Conservation (phyloP, 2,113 vertebrate genomes). For the Isurus oxyrinchus region DNA sequence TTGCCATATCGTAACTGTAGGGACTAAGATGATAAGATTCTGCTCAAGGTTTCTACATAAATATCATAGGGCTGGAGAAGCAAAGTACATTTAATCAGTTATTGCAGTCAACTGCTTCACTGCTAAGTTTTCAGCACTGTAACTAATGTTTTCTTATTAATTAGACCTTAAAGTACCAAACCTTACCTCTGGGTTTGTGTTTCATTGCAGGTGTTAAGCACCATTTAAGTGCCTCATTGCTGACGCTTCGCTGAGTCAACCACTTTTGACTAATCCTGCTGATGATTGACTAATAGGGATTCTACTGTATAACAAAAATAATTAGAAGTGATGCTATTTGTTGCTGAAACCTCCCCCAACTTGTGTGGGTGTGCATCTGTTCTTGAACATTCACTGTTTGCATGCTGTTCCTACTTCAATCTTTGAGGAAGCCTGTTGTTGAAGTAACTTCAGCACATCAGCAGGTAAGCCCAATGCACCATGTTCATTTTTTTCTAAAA, state of each 20-base stretch:
- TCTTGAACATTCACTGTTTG: not conserved
- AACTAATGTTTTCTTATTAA: not conserved
- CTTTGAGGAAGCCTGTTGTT: not conserved
- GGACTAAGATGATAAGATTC: too few relatives aligned
- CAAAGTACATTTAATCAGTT: not conserved
- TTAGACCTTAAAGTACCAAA: not conserved
- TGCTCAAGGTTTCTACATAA: not conserved
- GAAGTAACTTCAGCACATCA: not conserved
- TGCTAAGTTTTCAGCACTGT: not conserved
- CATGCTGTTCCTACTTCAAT: not conserved
- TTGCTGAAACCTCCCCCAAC: not conserved
- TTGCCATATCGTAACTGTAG: too few relatives aligned
- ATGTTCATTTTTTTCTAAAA: not conserved
- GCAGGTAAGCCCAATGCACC: not conserved
- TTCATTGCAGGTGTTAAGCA: not conserved
- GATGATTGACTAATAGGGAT: not conserved
- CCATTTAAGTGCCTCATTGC: not conserved
- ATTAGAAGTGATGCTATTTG: not conserved
- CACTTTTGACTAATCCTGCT: not conserved
- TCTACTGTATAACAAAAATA: not conserved
- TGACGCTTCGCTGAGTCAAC: not conserved
- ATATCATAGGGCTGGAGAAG: not conserved
- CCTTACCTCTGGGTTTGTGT: not conserved
- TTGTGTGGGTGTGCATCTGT: not conserved
- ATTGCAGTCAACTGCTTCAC: not conserved